Evolutionary conservation across 2,113 vertebrate genomes (phyloP).

Genomic region (Spilogale gracilis): DNA sequence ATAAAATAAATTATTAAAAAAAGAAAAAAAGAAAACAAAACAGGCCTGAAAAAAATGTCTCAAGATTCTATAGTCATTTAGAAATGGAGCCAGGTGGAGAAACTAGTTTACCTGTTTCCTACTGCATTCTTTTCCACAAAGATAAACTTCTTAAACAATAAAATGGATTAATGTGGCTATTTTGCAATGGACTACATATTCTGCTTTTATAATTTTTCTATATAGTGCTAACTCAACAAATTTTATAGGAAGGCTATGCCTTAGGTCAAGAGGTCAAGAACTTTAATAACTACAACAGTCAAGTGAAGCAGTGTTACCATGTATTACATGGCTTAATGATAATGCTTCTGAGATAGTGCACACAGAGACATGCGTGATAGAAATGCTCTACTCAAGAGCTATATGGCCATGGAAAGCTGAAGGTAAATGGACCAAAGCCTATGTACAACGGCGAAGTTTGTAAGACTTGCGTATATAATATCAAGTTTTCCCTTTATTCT

Average conservation of each 20-base stretch:
- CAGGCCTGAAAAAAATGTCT: conserved; percentile 1
- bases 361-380: not conserved
- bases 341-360: not conserved
- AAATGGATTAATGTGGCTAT: conserved; percentile 32
- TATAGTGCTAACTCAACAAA: not conserved
- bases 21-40: too few species aligned
- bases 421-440: not conserved
- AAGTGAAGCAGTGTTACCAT: not conserved
- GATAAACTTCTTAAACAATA: not conserved
- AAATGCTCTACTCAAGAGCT: not conserved
- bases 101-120: not conserved
- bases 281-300: not conserved
- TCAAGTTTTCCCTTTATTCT: not conserved
- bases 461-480: conserved; percentile 20
- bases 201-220: not conserved
- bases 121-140: not conserved
- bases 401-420: not conserved
- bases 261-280: conserved; percentile 31
- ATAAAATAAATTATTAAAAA: too few species aligned
- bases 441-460: not conserved
- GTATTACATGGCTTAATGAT: not conserved
- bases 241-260: not conserved
- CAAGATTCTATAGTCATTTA: not conserved
- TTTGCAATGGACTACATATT: not conserved
- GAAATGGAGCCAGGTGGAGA: not conserved